Evolutionary conservation across 2,797 vertebrate species (phyloP).

Genomic region (Acipenser oxyrinchus): DNA sequence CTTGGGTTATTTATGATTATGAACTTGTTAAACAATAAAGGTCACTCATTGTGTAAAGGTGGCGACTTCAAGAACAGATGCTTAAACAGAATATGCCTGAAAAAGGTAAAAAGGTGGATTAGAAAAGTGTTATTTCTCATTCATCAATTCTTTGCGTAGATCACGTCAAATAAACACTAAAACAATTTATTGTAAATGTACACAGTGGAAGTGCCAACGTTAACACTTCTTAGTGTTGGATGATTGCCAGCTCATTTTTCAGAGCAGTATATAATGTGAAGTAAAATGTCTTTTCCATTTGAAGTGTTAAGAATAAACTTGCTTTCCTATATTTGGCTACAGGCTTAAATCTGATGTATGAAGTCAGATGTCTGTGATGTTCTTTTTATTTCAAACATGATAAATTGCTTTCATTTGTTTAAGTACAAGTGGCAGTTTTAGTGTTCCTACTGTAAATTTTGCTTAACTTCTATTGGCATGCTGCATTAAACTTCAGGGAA

Average conservation of each 20-base stretch:
- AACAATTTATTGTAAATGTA: slow-evolving; percentile 84
- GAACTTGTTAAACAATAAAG: slow-evolving; percentile 55
- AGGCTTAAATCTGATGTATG: slow-evolving; percentile 53
- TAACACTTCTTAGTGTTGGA: slow-evolving; percentile 82
- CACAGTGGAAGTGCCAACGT: slow-evolving; percentile 83
- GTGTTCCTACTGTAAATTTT: slow-evolving; percentile 79
- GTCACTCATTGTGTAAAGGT: slow-evolving; percentile 65
- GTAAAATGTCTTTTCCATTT: slow-evolving; percentile 75
- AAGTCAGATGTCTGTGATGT: slow-evolving; percentile 59
- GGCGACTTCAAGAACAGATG: slow-evolving; percentile 46
- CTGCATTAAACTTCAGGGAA: slow-evolving; percentile 71
- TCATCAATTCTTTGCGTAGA: slow-evolving; percentile 80
- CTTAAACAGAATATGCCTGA: slow-evolving; percentile 79
- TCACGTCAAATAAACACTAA: slow-evolving; percentile 84
- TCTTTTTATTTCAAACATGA: slow-evolving; percentile 69
- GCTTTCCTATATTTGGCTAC: slow-evolving; percentile 86
- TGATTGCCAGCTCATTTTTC: slow-evolving; percentile 64
- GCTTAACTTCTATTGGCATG: slow-evolving; percentile 74
- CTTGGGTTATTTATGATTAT: not conserved
- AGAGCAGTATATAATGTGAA: slow-evolving; percentile 77
- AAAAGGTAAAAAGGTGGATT: slow-evolving; percentile 80
- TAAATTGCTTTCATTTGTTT: slow-evolving; percentile 76
- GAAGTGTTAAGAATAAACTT: slow-evolving; percentile 66
- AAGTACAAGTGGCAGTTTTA: slow-evolving; percentile 77
- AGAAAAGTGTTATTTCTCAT: slow-evolving; percentile 69